phyloP scores from a whole-genome alignment of 2,113 vertebrate genomes.

The Platysteira castanea region DNA sequence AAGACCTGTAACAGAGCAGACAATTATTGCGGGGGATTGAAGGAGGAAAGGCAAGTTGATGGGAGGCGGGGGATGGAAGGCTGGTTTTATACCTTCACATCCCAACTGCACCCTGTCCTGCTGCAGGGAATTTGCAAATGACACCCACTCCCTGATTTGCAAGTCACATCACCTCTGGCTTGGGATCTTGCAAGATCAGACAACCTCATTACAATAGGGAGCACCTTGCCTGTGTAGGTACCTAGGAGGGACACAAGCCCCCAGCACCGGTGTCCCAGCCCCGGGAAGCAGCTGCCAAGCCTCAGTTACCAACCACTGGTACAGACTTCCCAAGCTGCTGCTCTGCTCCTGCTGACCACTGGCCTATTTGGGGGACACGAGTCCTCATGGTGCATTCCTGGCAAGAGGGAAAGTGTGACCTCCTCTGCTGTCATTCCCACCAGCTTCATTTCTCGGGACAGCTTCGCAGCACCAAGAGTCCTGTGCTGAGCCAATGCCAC shows the following conservation, averaged over 20 bases:
- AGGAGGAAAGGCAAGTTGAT: not conserved
- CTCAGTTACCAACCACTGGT: not conserved
- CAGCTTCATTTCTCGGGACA: not conserved
- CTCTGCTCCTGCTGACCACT: not conserved
- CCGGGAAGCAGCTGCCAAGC: not conserved
- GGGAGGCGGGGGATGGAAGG: not conserved
- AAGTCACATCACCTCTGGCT: constrained; percentile 32
- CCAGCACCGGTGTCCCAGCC: not conserved
- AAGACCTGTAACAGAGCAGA: constrained; percentile 9
- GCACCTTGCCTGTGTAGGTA: not conserved
- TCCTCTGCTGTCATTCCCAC: not conserved
- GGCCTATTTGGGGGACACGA: accelerated
- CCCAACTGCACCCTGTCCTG: constrained; percentile 7
- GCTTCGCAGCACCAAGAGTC: not conserved
- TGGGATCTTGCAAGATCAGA: not conserved
- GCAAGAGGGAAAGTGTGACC: not conserved
- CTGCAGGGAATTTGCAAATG: constrained; percentile 33
- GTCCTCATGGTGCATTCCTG: not conserved
- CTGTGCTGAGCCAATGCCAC: not conserved
- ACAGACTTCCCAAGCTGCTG: not conserved
- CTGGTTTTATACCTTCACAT: not conserved
- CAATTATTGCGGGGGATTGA: not conserved
- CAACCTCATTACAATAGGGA: not conserved
- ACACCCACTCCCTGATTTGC: constrained; percentile 50
- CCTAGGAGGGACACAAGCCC: not conserved